Evolutionary conservation across 2,113 vertebrate species (phyloP).

Genomic region (Odontophorus gujanensis): DNA sequence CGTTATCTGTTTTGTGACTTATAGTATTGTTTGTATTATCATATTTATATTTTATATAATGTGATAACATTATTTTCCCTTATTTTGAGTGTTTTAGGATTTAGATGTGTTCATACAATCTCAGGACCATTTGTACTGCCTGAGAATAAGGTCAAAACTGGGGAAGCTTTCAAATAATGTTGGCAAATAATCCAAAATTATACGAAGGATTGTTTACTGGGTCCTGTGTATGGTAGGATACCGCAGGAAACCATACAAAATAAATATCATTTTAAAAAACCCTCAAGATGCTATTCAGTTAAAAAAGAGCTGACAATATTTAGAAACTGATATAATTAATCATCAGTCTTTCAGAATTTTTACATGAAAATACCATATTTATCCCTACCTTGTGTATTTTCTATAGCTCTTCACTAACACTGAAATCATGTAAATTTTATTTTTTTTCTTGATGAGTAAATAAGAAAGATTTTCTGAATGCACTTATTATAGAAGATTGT

Average conservation of each 20-base stretch:
- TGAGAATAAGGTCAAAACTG: conserved; percentile 4
- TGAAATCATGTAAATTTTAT: background rate
- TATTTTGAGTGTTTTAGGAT: background rate
- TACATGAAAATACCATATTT: background rate
- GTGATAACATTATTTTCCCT: background rate
- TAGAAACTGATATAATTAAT: background rate
- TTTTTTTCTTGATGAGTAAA: background rate
- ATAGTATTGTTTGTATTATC: background rate
- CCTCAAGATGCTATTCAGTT: background rate
- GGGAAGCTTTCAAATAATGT: background rate
- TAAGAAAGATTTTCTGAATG: background rate
- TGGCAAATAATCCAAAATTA: background rate
- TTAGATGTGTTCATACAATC: background rate
- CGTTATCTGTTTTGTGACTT: background rate
- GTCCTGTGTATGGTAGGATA: background rate
- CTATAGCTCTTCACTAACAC: background rate
- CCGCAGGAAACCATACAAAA: background rate
- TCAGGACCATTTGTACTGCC: background rate
- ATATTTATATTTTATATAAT: background rate
- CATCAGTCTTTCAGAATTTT: background rate
- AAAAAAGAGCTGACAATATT: background rate
- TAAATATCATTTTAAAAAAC: background rate
- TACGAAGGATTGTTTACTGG: background rate
- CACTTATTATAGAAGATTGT: background rate
- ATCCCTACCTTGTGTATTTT: background rate